Conservation (phyloP, 2,113 vertebrate species). For the Peucedramus taeniatus region DNA sequence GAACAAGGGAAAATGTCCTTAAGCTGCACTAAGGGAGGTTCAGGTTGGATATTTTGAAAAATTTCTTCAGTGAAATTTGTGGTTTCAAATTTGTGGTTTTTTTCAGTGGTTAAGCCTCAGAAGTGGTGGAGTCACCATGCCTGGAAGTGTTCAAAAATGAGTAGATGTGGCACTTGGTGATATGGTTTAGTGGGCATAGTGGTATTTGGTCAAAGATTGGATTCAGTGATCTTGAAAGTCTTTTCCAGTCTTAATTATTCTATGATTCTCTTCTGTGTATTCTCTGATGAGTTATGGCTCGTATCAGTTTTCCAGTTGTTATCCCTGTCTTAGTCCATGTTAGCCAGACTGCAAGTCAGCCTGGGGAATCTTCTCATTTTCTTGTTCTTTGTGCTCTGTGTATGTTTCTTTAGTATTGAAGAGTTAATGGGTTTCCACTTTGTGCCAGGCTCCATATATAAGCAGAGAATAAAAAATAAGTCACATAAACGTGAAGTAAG, state of each 20-base stretch:
- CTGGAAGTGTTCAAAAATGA: accelerated
- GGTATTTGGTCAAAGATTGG: background rate
- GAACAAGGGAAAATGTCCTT: background rate
- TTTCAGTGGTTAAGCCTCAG: background rate
- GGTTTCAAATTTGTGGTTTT: too few species aligned
- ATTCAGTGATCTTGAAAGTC: background rate
- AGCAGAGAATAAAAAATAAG: background rate
- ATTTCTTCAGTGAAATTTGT: background rate
- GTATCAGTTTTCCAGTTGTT: background rate
- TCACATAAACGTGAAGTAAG: background rate
- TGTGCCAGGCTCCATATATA: background rate
- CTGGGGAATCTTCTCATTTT: background rate
- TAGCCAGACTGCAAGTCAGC: background rate
- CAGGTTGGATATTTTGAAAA: background rate
- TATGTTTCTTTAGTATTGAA: background rate
- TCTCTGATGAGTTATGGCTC: background rate
- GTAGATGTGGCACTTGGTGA: background rate
- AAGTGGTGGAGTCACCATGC: background rate
- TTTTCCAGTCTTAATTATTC: background rate
- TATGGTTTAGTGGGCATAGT: background rate
- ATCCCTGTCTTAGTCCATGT: background rate
- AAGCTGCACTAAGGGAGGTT: background rate
- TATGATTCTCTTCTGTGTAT: background rate
- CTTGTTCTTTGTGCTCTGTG: background rate
- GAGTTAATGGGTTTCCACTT: background rate